Percentiles rank a stretch among this genome's conserved stretches.
Conservation (phyloP, 2,113 vertebrate species). For the Salminus brasiliensis region DNA sequence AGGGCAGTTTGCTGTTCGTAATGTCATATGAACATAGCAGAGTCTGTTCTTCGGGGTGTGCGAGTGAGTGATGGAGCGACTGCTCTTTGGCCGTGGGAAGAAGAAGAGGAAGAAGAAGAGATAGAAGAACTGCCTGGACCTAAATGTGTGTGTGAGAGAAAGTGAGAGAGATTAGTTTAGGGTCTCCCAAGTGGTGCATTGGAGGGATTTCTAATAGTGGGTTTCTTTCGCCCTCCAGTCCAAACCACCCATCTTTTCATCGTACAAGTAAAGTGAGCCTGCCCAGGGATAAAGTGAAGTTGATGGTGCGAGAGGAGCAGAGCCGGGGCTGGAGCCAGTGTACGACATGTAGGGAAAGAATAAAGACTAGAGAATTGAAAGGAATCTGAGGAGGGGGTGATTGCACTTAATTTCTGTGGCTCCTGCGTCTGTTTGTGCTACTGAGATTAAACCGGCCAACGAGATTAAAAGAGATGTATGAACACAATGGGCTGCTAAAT, state of each 20-base stretch:
- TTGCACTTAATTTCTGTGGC: conserved; percentile 11
- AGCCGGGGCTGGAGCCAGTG: too few relatives aligned
- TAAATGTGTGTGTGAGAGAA: not conserved
- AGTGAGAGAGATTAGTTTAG: not conserved
- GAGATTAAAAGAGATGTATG: conserved; percentile 74
- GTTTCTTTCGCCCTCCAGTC: not conserved
- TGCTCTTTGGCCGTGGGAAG: too few relatives aligned
- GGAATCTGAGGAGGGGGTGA: not conserved
- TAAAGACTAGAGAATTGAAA: conserved; percentile 11
- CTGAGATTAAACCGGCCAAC: conserved; percentile 58
- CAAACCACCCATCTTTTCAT: not conserved
- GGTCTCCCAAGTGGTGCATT: not conserved
- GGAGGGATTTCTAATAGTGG: not conserved
- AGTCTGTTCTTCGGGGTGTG: too few relatives aligned
- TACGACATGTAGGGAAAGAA: too few relatives aligned
- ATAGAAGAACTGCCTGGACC: too few relatives aligned
- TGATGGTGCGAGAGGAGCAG: too few relatives aligned
- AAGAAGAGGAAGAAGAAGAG: too few relatives aligned
- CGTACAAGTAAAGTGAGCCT: not conserved
- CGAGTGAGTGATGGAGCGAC: too few relatives aligned
- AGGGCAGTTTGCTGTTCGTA: too few relatives aligned
- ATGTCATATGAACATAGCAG: too few relatives aligned
- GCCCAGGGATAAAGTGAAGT: too few relatives aligned
- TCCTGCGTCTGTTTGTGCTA: conserved; percentile 8
- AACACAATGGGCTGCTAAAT: conserved; percentile 66